Base-by-base conservation (phyloP, 2,113 vertebrate genomes). In the Chaenogobius annularis region DNA sequence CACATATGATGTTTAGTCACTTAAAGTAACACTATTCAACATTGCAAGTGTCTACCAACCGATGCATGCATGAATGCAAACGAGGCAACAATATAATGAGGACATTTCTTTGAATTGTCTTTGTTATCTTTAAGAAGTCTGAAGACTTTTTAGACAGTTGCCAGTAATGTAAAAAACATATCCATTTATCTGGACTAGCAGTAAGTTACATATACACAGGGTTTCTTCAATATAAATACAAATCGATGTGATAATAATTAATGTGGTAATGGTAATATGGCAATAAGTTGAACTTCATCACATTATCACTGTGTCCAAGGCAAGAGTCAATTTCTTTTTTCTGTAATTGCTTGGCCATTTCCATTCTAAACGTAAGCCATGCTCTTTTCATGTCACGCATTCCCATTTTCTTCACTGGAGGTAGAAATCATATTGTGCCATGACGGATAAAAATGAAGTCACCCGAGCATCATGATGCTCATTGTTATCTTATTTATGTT, bases 401-500 rank as follows among this genome's bases (percentile, higher is more conserved):
- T 22, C 8, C n/a, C 20, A 55, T 22, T 55, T 55, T 11, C 20
- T 55, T 22, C 37, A 40, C 37, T 55, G n/a, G 54, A 11, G 54
- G 8, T 40, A 7, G 37, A 9, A 23, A 35, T 61, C 13, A 61
- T 61, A 12, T 61, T 14, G 20, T 47, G 64, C 43, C 2, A n/a
- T 46, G 43, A 59, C 70, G 66, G 7, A 46, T 68, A 46, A 52
- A 77, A 73, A 63, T 43, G 72, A 82, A 50, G 66, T 12, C 13
- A 64, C 58, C 69, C 75, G 20, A 67, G 14, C 46, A 67, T 26
- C 66, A 70, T 74, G 65, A 59, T 40, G 4, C n/a, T 55, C 40
- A 46, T 74, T 70, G 63, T 69, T 63, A 35, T 59, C 44, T 46
- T 70, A 54, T 69, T 69, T 43, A 83, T 78, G 68, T n/a, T 50